These are phyloP conservation scores for Parochlus steinenii DNA, from an alignment of 2,888 invertebrate species.

Conservation along the genomic window DNA sequence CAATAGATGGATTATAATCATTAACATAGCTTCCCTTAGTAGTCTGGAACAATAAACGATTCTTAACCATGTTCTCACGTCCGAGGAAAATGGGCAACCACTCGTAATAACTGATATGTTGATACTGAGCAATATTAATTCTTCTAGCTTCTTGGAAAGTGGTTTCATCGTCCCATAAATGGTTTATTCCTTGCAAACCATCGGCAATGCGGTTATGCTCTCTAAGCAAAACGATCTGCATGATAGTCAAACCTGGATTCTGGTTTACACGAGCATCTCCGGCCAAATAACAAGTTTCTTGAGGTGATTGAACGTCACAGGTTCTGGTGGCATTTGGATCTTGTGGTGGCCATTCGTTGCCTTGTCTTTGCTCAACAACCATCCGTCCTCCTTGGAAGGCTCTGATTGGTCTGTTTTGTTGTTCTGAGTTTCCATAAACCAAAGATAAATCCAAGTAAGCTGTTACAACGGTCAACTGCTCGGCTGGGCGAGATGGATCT, in stretches of 20 bases:
- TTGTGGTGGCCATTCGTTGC: slow-evolving; percentile 55
- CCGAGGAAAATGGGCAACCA: slow-evolving; percentile 21
- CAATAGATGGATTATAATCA: slow-evolving; percentile 35
- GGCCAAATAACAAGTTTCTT: slow-evolving; percentile 58
- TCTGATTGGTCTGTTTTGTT: slow-evolving; percentile 47
- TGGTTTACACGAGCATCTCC: slow-evolving; percentile 39
- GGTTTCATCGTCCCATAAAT: slow-evolving; percentile 34
- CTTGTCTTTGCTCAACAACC: slow-evolving; percentile 40
- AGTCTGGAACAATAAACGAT: slow-evolving; percentile 25
- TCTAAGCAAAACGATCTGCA: slow-evolving; percentile 32
- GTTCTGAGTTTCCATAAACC: slow-evolving; percentile 59
- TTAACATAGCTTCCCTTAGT: slow-evolving; percentile 27
- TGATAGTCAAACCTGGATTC: slow-evolving; percentile 31
- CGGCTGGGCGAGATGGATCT: slow-evolving; percentile 30
- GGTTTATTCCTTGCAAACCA: slow-evolving; percentile 31
- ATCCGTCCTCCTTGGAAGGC: slow-evolving; percentile 51
- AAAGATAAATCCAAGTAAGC: slow-evolving; percentile 61
- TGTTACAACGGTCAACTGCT: slow-evolving; percentile 46
- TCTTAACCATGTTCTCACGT: slow-evolving; percentile 28
- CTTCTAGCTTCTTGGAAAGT: slow-evolving; percentile 34
- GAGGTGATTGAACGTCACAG: slow-evolving; percentile 44
- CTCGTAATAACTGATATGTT: slow-evolving; percentile 36
- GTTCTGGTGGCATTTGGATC: slow-evolving; percentile 48
- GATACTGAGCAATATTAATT: slow-evolving; percentile 33
- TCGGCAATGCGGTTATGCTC: slow-evolving; percentile 35